Evolutionary conservation across 2,888 invertebrate genomes (phyloP), one percentile per base, ranked within the genome.

Genomic region (Macaria notata): DNA sequence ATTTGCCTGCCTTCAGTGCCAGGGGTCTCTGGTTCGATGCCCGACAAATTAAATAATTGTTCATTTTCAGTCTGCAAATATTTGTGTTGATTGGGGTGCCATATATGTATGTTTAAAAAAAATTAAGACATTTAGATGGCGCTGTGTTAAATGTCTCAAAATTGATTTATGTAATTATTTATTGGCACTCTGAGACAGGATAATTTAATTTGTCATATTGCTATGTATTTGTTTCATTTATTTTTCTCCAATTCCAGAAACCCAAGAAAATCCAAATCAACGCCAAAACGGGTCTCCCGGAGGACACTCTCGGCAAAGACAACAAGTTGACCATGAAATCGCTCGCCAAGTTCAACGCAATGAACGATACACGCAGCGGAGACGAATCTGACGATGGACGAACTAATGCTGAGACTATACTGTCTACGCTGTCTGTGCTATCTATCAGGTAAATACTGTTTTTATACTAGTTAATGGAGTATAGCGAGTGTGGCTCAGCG

Each of bases 261-360:
- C 72, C 83, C 0, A 78, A 88, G 4, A 95, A 94, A 83, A 96
- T 96, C 49, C 91, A 92, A 79, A 93, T 96, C n/a, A 92, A 94
- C 79, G 79, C 92, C 0, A 95, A 93, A 79, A 96, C 95, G 0
- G 97, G 97, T 0, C 91, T 97, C 29, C 97, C 97, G 0, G 87
- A 93, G 61, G 93, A 95, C 71, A 91, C 93, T 0, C 76, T 96
- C 0, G 93, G 93, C 38, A 93, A 90, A 4, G 92, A 93, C 47
- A 93, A 88, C 62, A 95, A 94, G 78, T 82, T 97, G 7, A 97
- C 97, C 0, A 83, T 93, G 5, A 94, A 94, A 70, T 93, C 94
- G 0, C 82, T 97, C 8, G 94, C 95, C 3, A 93, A 93, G 74
- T 92, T 95, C 65, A 93, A 94, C 71, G 83, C 88, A 0, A 81